Percentiles rank a stretch among this genome's conserved stretches.
phyloP scores from a whole-genome alignment of 2,797 vertebrate genomes.

The Pyrocephalus nanus region DNA sequence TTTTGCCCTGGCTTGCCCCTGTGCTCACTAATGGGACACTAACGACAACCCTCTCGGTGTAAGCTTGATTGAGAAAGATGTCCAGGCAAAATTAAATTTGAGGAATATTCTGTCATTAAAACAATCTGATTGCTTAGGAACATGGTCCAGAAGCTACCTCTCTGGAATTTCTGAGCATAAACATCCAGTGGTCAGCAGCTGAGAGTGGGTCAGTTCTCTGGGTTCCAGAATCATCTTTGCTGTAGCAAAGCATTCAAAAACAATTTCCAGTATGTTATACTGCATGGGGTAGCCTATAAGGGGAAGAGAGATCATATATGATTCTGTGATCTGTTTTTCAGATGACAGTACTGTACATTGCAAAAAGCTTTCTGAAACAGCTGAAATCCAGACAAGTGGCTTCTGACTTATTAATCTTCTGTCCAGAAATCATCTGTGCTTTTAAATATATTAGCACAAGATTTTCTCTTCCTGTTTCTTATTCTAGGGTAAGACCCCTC shows the following conservation, averaged over 20 bases:
- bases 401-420: not conserved
- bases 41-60: not conserved
- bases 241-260: not conserved
- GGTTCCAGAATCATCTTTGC: not conserved
- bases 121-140: not conserved
- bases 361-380: not conserved
- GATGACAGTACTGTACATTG: not conserved
- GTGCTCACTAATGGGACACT: not conserved
- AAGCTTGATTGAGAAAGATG: not conserved
- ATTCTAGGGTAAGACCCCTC: conserved; percentile 89
- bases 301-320: not conserved
- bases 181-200: not conserved
- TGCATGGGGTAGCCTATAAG: not conserved
- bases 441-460: not conserved
- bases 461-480: not conserved
- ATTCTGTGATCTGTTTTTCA: not conserved
- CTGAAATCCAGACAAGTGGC: not conserved
- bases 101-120: not conserved
- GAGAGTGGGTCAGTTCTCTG: not conserved
- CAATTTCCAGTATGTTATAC: not conserved
- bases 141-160: not conserved
- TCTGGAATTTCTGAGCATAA: not conserved
- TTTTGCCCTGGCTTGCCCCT: not conserved
- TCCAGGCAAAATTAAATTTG: not conserved
- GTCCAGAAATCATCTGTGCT: not conserved